Base-by-base conservation (phyloP, 2,888 invertebrate species). In the Drosophila testacea region DNA sequence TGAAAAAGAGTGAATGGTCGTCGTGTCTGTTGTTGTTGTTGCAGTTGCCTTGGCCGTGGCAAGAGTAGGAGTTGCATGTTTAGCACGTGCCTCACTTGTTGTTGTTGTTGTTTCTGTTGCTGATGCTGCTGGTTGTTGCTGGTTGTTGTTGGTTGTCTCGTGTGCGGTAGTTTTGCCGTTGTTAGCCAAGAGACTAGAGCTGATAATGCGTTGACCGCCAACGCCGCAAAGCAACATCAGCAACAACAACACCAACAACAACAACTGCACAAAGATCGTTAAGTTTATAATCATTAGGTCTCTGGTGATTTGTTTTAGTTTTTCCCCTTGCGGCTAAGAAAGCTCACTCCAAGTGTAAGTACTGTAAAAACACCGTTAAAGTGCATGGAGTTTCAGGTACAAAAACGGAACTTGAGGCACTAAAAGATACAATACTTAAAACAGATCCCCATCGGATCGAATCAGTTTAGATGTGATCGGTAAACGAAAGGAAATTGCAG, bases 51-150 rank as follows among this genome's bases (percentile, higher is more conserved):
- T 69, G 77, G 73, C 73, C 73, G 89, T 81, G 84, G 76, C 68
- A 83, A 87, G 88, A 89, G 89, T 85, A 84, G 84, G 89, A 85
- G 89, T 85, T 85, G 89, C 84, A 85, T 89, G 84, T 89, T 87
- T 87, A 89, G 89, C 89, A 85, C 89, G 85, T 85, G 89, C 85
- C 89, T 87, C 68, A 65, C 56, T 68, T 65, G 65, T 52, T 52
- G 65, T 38, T 52, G 65, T 38, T 63, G 42, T 56, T 73, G 65
- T 42, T 59, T 16, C 16, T 22, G 61, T 34, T 64, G 61, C 34
- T 67, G 64, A 7, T 57, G 69, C 2, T 65, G 60, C 11, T 46
- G 48, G 48, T 13, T 60, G 54, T 22, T 59, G 60, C 10, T 61
- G 2, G 63, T 46, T 34, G 59, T n/a, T 63, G 70, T 48, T 66